Evolutionary conservation across 2,888 invertebrate genomes (phyloP), one percentile per base, ranked within the genome.

Genomic region (Cataglyphis cursor): DNA sequence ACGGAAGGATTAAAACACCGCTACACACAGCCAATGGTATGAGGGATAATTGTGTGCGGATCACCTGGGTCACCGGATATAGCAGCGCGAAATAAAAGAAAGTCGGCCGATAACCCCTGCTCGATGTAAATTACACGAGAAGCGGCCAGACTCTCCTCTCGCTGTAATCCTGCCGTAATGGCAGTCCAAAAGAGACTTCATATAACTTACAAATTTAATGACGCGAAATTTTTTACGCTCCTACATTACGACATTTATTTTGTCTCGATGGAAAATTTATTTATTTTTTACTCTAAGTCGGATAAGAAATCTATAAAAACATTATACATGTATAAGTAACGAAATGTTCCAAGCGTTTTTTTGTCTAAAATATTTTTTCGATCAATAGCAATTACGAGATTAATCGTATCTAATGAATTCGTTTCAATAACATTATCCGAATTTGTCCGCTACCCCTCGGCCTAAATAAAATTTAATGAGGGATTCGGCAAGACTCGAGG

Each of bases 381-480:
- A 61, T 28, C 8, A 24, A 18, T 8, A 21, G 41, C n/a, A 4
- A 18, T 48, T 44, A 31, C 21, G 24, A 24, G 18, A 9, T 65
- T 65, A 75, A 65, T 54, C 65, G 24, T n/a, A n/a, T 75, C 12
- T 51, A 75, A 64, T 24, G 35, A 75, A 64, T 18, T 12, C 35
- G 18, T 62, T 75, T 18, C 35, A 62, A 24, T 66, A 38, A 75
- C 51, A 10, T 48, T 75, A 75, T 65, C 51, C 35, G 18, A 75
- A 75, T 65, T 18, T 51, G 35, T 65, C 12, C 18, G 35, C 35
- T 24, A 64, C 24, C 64, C 28, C 18, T 51, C 35, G 21, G 15
- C 35, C 62, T 48, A 48, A 44, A 44, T 65, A 65, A 54, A 75
- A 51, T 65, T 75, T 75, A 75, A 75, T 75, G 75, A 38, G 75